Evolutionary conservation across 2,113 vertebrate genomes (phyloP), one percentile per base, ranked within the genome.

Genomic region (Stomatorhinus ivindoensis): DNA sequence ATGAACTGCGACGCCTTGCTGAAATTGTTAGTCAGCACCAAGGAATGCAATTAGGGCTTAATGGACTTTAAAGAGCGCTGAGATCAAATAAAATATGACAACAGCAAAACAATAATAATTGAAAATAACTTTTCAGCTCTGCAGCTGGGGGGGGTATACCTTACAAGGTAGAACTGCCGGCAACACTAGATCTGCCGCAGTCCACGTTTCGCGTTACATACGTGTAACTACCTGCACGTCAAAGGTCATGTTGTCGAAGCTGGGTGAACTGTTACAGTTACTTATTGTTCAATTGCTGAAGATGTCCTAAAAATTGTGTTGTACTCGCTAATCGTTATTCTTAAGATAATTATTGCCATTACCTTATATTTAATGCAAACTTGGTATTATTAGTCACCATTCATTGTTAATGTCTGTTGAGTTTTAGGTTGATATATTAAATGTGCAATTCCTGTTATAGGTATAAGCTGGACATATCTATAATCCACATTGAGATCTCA

Each of bases 1-100:
- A 92, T 89, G 88, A 91, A 92, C 92, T 90, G 86, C 92, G 90
- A 89, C 90, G 88, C 51, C 51, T 90, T 89, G 86, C 91, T 92
- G 91, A 92, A 92, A 91, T 91, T 92, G 92, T 92, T 92, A 92
- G 92, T 94, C 93, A 93, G 92, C 90, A 92, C 89, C 90, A 91
- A 93, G 92, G 92, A 94, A 92, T 90, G 91, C 92, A 94, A 94
- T 94, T 92, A 93, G 92, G 92, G 88, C 91, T 93, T 93, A 93
- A 93, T 94, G 92, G 91, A 90, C 92, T 94, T 92, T 94, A 92
- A 93, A 93, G 91, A 92, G 90, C 65, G 91, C 86, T 88, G 91
- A 76, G 88, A 86, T 80, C 31, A 91, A 91, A 89, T 87, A 84
- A 88, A 53, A 80, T 73, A 27, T 84, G 73, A 90, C 85, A 88